Base-by-base conservation (phyloP, 2,888 invertebrate genomes). In the Tholera decimalis region DNA sequence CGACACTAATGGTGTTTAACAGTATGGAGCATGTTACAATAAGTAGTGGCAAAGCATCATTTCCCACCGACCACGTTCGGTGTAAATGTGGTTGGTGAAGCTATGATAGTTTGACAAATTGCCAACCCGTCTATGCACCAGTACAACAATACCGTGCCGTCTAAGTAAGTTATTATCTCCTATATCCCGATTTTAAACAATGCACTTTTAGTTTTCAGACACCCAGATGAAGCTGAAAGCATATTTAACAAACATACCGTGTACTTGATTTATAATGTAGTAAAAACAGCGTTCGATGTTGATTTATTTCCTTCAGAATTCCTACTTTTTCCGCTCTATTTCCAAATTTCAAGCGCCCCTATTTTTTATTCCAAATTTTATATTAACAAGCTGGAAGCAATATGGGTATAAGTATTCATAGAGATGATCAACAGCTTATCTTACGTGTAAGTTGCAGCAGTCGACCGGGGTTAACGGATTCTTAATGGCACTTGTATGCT, bases 401-500 rank as follows among this genome's bases (percentile, higher is more conserved):
- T 58, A 20, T 35, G 37, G 39, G 2, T 43, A 18, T 54, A 68
- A 22, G 47, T 76, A 63, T 49, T 56, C 58, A 75, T 49, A 57
- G 53, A 43, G 54, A 55, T 60, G 50, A 71, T 65, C 77, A 59
- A 58, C 63, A 57, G 43, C 49, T 63, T 69, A 78, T 75, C 53
- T 59, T 56, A 18, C 33, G 9, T 41, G 53, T 44, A 62, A 72
- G 72, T 57, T 71, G 70, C 79, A 60, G 47, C 49, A 65, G 56
- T 51, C 62, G 65, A 51, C 62, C 37, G 61, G 53, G 64, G 76
- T 75, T 78, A 78, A 78, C 79, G 77, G 43, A 56, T 54, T 72
- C 80, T 72, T 79, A 65, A 78, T 79, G 79, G 64, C 59, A 54
- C 79, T 72, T 59, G 63, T 63, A 60, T 15, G 58, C 54, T 51